Evolutionary conservation across 2,888 invertebrate genomes (phyloP).

Genomic region (Diarsia dahlii): DNA sequence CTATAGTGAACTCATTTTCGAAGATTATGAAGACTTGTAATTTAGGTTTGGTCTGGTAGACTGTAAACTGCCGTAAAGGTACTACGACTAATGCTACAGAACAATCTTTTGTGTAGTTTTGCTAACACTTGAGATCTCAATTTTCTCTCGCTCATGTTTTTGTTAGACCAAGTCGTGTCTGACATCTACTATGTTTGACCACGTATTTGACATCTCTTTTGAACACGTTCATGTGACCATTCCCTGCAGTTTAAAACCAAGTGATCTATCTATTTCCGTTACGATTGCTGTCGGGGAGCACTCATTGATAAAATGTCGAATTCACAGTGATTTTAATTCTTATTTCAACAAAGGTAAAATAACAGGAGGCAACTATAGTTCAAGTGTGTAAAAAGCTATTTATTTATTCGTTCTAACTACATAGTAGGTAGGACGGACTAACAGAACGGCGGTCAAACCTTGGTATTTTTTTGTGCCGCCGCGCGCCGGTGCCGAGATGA

Average conservation of each 20-base stretch:
- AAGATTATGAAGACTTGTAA: conserved; percentile 79
- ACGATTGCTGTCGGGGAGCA: neutral
- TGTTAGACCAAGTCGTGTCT: no score
- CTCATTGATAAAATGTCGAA: neutral
- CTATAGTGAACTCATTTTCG: conserved; percentile 81
- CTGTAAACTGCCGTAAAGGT: no score
- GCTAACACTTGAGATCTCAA: neutral
- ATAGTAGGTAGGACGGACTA: neutral
- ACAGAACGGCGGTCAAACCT: neutral
- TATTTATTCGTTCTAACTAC: neutral
- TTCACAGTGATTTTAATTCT: neutral
- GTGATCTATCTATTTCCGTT: neutral
- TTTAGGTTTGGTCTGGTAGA: conserved; percentile 14
- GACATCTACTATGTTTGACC: neutral
- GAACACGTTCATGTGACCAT: neutral
- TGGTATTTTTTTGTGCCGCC: neutral
- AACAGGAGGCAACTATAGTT: neutral
- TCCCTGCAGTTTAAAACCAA: neutral
- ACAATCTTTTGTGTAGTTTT: neutral
- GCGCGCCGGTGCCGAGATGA: no score
- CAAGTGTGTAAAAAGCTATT: neutral
- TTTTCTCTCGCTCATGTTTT: neutral
- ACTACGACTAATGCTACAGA: neutral
- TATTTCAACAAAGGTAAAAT: neutral
- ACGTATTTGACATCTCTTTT: neutral